These are phyloP conservation scores for Sebastes nivosus DNA, from an alignment of 2,797 vertebrate species.

Conservation along the genomic window DNA sequence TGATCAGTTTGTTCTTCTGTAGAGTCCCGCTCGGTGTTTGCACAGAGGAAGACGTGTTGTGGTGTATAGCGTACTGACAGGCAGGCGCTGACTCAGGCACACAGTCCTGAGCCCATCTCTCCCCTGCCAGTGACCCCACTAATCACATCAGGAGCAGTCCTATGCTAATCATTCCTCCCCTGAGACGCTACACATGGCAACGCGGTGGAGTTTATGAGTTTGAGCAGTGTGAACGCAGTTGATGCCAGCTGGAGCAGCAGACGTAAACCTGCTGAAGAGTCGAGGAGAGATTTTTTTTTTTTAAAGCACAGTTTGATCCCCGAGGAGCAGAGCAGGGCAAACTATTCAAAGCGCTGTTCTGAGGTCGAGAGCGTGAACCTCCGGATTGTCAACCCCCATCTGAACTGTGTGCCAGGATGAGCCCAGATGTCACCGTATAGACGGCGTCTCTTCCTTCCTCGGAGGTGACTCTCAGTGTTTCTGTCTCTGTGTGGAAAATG, in stretches of 20 bases:
- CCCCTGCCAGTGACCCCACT: constrained; percentile 53
- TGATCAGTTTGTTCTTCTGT: background rate
- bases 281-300: constrained; percentile 1
- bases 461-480: constrained; percentile 4
- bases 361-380: constrained; percentile 13
- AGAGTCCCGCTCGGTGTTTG: background rate
- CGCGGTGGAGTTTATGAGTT: constrained; percentile 19
- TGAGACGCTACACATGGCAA: constrained; percentile 29
- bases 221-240: background rate
- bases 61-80: constrained; percentile 13
- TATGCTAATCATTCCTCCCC: constrained; percentile 52
- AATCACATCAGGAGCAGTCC: constrained; percentile 51
- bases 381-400: constrained; percentile 23
- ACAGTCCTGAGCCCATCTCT: constrained; percentile 27
- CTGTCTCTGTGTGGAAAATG: constrained; percentile 24
- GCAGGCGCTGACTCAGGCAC: constrained; percentile 24
- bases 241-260: constrained; percentile 21
- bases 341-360: constrained; percentile 23
- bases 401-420: constrained; percentile 32
- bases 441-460: constrained; percentile 28
- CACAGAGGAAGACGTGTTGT: background rate
- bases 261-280: constrained; percentile 34
- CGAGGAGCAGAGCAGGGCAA: constrained; percentile 3
- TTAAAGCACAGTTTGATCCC: constrained; percentile 25
- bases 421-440: constrained; percentile 36